Conservation (phyloP, 1,140 invertebrate genomes). For the Drosophila lacertosa region DNA sequence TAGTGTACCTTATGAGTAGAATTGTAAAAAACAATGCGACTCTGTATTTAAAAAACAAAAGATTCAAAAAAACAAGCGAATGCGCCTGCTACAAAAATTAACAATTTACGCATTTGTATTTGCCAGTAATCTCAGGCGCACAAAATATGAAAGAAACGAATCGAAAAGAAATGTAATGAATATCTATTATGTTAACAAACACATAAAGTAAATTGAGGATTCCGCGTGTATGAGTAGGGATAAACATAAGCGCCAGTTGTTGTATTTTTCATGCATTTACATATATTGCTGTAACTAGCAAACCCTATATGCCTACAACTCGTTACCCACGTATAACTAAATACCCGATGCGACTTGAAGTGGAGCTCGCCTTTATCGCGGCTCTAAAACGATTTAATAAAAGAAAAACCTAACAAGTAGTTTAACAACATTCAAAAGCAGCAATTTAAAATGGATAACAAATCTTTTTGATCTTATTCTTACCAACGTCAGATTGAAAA, state of each 20-base stretch:
- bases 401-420: constrained; percentile 8
- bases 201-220: not conserved
- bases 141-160: not conserved
- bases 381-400: too few species aligned
- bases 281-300: not conserved
- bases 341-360: not conserved
- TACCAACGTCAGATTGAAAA: constrained; percentile 49
- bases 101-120: not conserved
- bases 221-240: too few species aligned
- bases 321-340: not conserved
- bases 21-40: constrained; percentile 5
- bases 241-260: constrained; percentile 18
- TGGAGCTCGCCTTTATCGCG: constrained; percentile 17
- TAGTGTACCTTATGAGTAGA: constrained; percentile 16
- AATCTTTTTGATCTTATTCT: constrained; percentile 35
- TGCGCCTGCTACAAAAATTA: constrained; percentile 1
- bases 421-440: constrained; percentile 26
- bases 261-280: constrained; percentile 45
- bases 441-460: constrained; percentile 22
- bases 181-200: not conserved
- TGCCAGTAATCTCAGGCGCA: constrained; percentile 1
- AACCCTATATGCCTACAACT: not conserved
- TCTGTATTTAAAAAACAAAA: not conserved
- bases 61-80: constrained; percentile 5
- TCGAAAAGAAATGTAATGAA: not conserved